Evolutionary conservation across 1,140 invertebrate genomes (phyloP), one percentile per base, ranked within the genome.

Genomic region (Dreissena rostriformis): DNA sequence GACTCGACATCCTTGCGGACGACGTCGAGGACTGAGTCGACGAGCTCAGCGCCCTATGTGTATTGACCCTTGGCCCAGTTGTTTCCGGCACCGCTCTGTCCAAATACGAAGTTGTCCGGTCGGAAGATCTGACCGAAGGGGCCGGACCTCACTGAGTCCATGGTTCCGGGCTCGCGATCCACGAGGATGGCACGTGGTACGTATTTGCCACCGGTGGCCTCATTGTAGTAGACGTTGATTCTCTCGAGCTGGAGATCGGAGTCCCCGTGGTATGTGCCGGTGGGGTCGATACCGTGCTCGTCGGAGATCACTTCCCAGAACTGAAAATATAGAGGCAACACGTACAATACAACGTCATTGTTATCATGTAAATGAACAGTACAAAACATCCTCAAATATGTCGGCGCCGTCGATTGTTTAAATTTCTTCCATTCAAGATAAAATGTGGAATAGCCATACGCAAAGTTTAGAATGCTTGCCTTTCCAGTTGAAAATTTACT

Each of bases 91-190:
- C 96, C 96, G 15, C 97, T 90, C 79, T 92, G 89, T 63, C 91
- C 91, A 75, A 92, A 92, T 22, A 92, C 88, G 63, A 91, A 92
- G 93, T 98, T 98, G 93, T 98, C 97, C 10, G 97, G 97, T 19
- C 96, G 94, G 89, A 97, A 97, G 51, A 97, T 96, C 91, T 96
- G 95, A 15, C 97, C 97, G 87, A 96, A 96, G 52, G 96, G 96
- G 53, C 97, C 97, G 11, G 97, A 97, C 66, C 97, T 95, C 8
- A 98, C 97, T 12, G 97, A 96, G 94, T 98, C 97, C 97, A 99
- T 98, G 68, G 97, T 98, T 83, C 97, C 98, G 15, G 98, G 98
- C 92, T 99, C 98, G 87, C 99, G 94, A 94, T 99, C 98, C 53
- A 99, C 96, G 12, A 98, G 95, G 83, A 98, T 96, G 78, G 97